Evolutionary conservation across 2,888 invertebrate species (phyloP), one percentile per base, ranked within the genome.

Genomic region (Aspidiotus rigidus): DNA sequence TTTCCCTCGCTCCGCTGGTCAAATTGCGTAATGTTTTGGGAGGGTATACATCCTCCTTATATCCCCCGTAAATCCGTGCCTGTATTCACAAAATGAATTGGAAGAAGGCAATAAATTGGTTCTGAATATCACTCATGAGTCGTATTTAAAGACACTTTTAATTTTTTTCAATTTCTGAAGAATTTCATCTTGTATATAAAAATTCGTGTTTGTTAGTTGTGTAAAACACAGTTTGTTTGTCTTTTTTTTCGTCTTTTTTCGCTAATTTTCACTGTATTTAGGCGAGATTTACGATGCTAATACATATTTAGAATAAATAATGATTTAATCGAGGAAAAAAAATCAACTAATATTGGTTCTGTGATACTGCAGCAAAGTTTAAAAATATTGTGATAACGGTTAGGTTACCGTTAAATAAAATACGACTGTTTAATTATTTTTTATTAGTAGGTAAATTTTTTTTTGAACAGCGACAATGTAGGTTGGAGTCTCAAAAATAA

Each of bases 301-400:
- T 49, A n/a, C n/a, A n/a, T n/a, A n/a, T 49, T 49, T 49, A 49
- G n/a, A 13, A 11, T 13, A 49, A 49, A 49, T 49, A 5, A 28
- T 28, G 28, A 28, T 28, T 28, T 28, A 28, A 28, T 28, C 28
- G 28, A 28, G 28, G 28, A 28, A 28, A 5, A 28, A 28, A 3
- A 28, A 28, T 49, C 49, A 49, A 49, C 49, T n/a, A 49, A 49
- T 28, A 28, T 49, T n/a, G n/a, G 49, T 49, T 49, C 49, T 49
- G 49, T 49, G 49, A 49, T 49, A 49, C 49, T 49, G 49, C 49
- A n/a, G 49, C 49, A 3, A 49, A 49, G n/a, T 49, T 49, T n/a
- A 49, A 49, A 49, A 49, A 49, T 13, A 13, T 49, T 49, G 49
- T 49, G 49, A 49, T 49, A 49, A 49, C 49, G 49, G 49, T 49